A percentile compares a stretch with the other conserved stretches of the same genome.
These are phyloP conservation scores for Pseudomyrmex cubaensis DNA, from an alignment of 1,140 invertebrate genomes.

Conservation along the genomic window DNA sequence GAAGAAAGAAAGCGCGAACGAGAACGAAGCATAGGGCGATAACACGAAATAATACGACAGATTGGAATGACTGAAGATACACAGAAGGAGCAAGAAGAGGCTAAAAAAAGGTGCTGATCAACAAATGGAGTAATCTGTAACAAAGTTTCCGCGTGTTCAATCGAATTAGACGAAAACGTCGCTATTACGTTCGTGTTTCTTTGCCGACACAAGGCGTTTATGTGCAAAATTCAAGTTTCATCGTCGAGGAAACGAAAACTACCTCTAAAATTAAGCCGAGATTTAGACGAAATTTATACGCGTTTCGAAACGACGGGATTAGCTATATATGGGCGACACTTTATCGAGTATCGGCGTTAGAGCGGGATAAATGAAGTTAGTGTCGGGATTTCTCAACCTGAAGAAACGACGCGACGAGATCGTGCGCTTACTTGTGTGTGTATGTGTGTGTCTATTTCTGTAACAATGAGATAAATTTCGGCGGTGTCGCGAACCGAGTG, in stretches of 20 bases:
- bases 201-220: background rate
- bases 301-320: slow-evolving; percentile 36
- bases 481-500: no score
- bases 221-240: background rate
- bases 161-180: slow-evolving; percentile 28
- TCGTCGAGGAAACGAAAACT: background rate
- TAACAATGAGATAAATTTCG: no score
- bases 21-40: background rate
- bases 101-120: background rate
- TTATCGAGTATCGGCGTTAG: background rate
- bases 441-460: background rate
- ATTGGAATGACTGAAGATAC: background rate
- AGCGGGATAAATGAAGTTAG: slow-evolving; percentile 45
- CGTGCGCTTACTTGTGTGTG: background rate
- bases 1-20: background rate
- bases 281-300: slow-evolving; percentile 35
- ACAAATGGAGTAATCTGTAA: slow-evolving; percentile 34
- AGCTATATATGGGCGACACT: slow-evolving; percentile 24
- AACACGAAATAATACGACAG: background rate
- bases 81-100: background rate
- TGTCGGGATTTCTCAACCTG: background rate
- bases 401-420: slow-evolving; percentile 26
- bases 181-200: background rate
- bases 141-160: background rate
- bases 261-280: slow-evolving; percentile 4